Evolutionary conservation across 1,140 invertebrate species (phyloP).

Genomic region (Euschistus heros): DNA sequence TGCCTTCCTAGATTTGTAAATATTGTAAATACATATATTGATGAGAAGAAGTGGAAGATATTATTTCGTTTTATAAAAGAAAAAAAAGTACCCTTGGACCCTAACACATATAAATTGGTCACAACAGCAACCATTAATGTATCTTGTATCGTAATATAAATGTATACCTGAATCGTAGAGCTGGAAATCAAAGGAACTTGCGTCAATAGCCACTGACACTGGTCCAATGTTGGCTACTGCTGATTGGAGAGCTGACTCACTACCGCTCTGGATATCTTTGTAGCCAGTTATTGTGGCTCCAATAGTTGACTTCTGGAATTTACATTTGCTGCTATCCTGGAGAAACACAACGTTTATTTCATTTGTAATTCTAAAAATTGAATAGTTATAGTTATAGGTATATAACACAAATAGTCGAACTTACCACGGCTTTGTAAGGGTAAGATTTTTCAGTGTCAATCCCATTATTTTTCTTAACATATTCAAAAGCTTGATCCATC

Average conservation of each 20-base stretch:
- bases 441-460: constrained; percentile 90
- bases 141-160: too few species aligned
- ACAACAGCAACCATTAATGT: too few species aligned
- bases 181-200: constrained; percentile 56
- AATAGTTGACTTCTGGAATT: constrained; percentile 37
- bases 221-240: constrained; percentile 72
- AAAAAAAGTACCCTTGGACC: too few species aligned
- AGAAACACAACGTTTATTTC: too few species aligned
- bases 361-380: too few species aligned
- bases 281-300: constrained; percentile 47
- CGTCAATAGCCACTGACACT: constrained; percentile 61
- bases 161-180: constrained; percentile 61
- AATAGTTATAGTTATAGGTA: too few species aligned
- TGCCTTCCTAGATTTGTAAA: too few species aligned
- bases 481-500: constrained; percentile 87
- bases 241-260: constrained; percentile 39
- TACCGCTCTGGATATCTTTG: not conserved
- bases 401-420: too few species aligned
- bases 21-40: too few species aligned
- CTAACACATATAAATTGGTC: too few species aligned
- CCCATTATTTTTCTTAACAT: constrained; percentile 79
- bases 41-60: too few species aligned
- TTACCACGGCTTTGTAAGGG: constrained; percentile 47
- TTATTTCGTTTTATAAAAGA: too few species aligned
- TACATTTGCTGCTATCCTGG: not conserved